A percentile compares a stretch with the other conserved stretches of the same genome.
Evolutionary conservation across 2,797 vertebrate genomes (phyloP).

Genomic region (Tapera naevia): DNA sequence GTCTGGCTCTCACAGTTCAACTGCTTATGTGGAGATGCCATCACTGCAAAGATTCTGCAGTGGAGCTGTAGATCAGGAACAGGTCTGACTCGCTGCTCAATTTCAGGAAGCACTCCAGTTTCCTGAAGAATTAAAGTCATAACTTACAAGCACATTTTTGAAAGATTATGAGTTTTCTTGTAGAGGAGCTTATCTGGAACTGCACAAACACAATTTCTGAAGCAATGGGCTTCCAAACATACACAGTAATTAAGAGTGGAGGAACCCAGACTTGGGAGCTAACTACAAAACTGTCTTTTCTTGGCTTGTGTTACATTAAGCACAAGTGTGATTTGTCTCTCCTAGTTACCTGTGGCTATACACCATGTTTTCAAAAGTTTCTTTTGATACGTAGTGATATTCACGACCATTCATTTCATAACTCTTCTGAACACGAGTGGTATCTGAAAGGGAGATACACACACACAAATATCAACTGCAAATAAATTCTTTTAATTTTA

Average conservation of each 20-base stretch:
- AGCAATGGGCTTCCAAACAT: background rate
- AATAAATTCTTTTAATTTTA: background rate
- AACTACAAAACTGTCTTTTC: background rate
- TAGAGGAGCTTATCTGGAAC: background rate
- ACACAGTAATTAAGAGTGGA: background rate
- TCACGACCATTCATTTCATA: conserved; percentile 91
- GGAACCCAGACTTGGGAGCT: background rate
- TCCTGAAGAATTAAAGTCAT: background rate
- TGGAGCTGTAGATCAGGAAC: background rate
- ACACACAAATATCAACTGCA: background rate
- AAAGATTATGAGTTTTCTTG: background rate
- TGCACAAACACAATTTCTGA: background rate
- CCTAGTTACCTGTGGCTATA: conserved; percentile 85
- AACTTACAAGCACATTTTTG: background rate
- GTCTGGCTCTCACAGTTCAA: background rate
- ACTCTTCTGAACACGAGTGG: conserved; percentile 86
- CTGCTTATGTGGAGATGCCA: background rate
- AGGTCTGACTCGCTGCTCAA: background rate
- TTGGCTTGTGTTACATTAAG: background rate
- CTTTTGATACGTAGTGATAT: conserved; percentile 90
- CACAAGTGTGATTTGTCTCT: background rate
- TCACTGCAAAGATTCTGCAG: background rate
- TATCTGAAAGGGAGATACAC: conserved; percentile 79
- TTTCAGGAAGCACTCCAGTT: background rate
- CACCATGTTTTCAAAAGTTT: conserved; percentile 91